Conservation (phyloP, 2,797 vertebrate genomes). For the Manis javanica region DNA sequence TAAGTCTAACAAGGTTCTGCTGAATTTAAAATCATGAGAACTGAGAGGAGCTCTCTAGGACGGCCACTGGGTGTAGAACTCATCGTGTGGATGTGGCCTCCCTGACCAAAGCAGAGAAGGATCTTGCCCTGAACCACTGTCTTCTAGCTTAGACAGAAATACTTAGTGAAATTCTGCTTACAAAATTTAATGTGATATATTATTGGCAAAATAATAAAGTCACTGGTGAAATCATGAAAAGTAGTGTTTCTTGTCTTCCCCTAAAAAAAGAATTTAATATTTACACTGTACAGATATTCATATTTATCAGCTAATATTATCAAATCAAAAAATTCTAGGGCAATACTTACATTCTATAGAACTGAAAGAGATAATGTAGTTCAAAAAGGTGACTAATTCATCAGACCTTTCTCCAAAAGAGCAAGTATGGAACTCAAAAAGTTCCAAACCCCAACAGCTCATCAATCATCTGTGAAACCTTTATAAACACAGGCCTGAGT, state of each 20-base stretch:
- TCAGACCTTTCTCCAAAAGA: neutral
- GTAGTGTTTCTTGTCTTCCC: neutral
- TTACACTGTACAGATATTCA: neutral
- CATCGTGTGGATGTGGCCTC: neutral
- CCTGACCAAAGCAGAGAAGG: neutral
- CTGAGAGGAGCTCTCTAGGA: neutral
- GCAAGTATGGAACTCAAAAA: neutral
- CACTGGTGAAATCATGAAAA: slow-evolving; percentile 12
- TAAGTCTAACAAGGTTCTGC: neutral
- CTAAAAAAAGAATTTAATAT: neutral
- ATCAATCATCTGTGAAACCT: neutral
- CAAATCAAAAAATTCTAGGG: neutral
- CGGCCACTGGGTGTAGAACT: neutral
- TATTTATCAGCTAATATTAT: neutral
- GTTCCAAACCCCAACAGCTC: neutral
- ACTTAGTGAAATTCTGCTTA: neutral
- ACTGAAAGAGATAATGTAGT: neutral
- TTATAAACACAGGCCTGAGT: neutral
- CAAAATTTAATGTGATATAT: neutral
- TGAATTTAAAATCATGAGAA: neutral
- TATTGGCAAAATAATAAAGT: too few species aligned
- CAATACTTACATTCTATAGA: neutral
- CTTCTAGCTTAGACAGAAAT: neutral
- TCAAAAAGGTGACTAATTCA: neutral
- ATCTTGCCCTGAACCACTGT: neutral